Evolutionary conservation across 2,113 vertebrate genomes (phyloP).

Genomic region (Cyanoderma ruficeps): DNA sequence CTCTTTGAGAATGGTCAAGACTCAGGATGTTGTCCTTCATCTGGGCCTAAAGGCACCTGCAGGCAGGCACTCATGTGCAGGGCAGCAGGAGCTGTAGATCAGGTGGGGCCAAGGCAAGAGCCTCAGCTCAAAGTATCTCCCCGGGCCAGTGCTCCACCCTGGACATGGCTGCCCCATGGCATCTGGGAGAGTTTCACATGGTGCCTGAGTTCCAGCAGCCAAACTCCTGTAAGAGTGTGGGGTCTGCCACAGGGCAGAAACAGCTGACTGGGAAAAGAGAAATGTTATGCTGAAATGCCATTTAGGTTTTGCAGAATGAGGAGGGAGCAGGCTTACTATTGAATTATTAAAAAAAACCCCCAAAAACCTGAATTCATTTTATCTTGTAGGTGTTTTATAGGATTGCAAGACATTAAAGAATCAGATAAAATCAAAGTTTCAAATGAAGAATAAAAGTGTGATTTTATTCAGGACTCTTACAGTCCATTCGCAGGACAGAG

Average conservation of each 20-base stretch:
- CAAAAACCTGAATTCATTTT: neutral
- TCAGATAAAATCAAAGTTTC: neutral
- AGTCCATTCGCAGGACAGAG: neutral
- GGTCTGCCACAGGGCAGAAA: neutral
- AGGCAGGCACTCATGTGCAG: neutral
- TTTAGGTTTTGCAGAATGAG: neutral
- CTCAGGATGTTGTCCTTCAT: neutral
- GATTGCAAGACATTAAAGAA: neutral
- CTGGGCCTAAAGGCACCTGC: neutral
- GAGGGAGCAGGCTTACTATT: neutral
- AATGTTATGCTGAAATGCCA: neutral
- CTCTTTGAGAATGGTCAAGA: neutral
- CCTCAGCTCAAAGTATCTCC: neutral
- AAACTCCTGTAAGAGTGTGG: neutral
- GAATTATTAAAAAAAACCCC: neutral
- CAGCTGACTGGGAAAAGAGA: neutral
- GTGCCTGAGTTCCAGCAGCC: neutral
- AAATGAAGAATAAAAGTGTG: neutral
- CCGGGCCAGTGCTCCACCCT: neutral
- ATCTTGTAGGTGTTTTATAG: neutral
- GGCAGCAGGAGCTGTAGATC: neutral
- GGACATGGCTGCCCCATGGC: rapidly evolving
- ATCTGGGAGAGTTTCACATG: neutral
- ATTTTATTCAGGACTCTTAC: neutral
- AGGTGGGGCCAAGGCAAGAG: neutral